Base-by-base conservation (phyloP, 30 jellyfish, hydroid and myxozoan species). In the Aurelia aurita complex sp. Pacific region DNA sequence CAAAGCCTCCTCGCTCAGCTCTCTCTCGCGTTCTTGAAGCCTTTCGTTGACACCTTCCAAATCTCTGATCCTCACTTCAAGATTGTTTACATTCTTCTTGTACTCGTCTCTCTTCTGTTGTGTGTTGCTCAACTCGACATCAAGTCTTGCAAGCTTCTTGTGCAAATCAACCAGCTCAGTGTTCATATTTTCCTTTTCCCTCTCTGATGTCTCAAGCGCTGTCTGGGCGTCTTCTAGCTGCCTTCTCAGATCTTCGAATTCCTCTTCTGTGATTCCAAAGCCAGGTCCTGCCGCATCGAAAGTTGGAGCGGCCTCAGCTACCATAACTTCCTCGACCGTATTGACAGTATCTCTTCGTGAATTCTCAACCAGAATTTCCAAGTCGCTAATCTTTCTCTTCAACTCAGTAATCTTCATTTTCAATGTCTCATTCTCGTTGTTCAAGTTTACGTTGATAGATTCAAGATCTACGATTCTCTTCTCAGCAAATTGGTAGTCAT, bases 71-170 rank as follows among this genome's bases (percentile, higher is more conserved):
- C 74, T 94, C 17, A 83, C 73, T 69, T 94, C 99, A 29, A 79
- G 71, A 2, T 64, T 89, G 60, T n/a, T 80, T 7, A 80, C 65
- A n/a, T 67, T 54, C 73, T 87, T 81, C 87, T 94, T 94, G 86
- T 77, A 89, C 61, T 94, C 99, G 63, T 94, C 99, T 36, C 99
- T 81, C 85, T 94, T 94, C 92, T 79, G 85, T 43, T 79, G 89
- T 4, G 97, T 90, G 77, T 88, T 80, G 17, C 88, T 91, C 65
- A 89, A 82, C 80, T 88, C 97, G 60, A 89, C 97, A 66, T 94
- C 99, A 14, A 88, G 86, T 38, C 89, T 94, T 33, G 99, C 88
- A 80, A 94, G 76, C 77, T 68, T 69, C 90, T 89, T 88, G 66
- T 94, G 99, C 79, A 94, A 77, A 17, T 80, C 89, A 38, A 89